Conservation (phyloP, 2,888 invertebrate species). For the Rhorus exstirpatorius region DNA sequence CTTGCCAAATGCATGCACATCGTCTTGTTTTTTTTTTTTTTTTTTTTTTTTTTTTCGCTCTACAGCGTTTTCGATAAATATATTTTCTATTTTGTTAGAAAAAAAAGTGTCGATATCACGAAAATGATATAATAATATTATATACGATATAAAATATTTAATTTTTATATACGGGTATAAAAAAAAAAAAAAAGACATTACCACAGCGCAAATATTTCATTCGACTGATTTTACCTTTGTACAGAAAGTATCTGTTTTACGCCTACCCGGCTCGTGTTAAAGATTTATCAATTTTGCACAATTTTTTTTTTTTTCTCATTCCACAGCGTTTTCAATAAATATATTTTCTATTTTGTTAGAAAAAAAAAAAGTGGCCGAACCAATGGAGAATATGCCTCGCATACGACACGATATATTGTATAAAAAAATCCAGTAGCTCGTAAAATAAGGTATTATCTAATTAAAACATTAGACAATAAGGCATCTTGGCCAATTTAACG, state of each 20-base stretch:
- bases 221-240: constrained; percentile 1
- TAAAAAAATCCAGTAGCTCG: constrained; percentile 55
- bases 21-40: not conserved
- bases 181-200: no score
- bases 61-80: not conserved
- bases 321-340: no score
- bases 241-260: not conserved
- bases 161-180: constrained; percentile 32
- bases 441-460: constrained; percentile 74
- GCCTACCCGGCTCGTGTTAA: not conserved
- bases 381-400: no score
- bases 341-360: no score
- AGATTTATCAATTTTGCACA: no score
- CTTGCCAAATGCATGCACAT: not conserved
- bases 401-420: no score
- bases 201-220: constrained; percentile 5
- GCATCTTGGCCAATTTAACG: constrained; percentile 16
- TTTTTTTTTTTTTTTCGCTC: not conserved
- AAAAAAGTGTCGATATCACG: constrained; percentile 11
- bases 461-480: constrained; percentile 82
- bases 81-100: not conserved
- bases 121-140: constrained; percentile 10
- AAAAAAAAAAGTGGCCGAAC: no score
- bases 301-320: not conserved
- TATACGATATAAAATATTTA: constrained; percentile 49